Base-by-base conservation (phyloP, 2,797 vertebrate genomes). In the Hozukius guyotensis region DNA sequence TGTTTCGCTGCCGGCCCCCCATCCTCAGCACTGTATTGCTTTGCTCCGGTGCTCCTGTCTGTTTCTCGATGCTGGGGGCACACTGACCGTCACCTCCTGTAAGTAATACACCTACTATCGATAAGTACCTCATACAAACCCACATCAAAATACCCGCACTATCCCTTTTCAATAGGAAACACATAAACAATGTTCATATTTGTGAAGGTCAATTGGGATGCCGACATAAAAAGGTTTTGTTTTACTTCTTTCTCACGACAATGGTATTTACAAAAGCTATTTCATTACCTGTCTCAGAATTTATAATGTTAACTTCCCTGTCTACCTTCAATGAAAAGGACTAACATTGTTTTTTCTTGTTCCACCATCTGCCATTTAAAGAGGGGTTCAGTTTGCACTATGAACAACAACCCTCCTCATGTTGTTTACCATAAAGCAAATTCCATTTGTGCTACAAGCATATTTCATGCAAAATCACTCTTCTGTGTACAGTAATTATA, bases 361-460 rank as follows among this genome's bases (percentile, higher is more conserved):
- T 70, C 27, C 34, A 63, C 31, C 63, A 70, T 71, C 78, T 67
- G 53, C 46, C 22, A 34, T 57, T 70, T 13, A 66, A 13, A 61
- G 13, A 71, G n/a, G 16, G 8, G 3, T 46, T 66, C n/a, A 32
- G n/a, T 56, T 68, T 14, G 16, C 42, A 32, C 8, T n/a, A 65
- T 61, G 16, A 46, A 42, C 16, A 68, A 68, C 49, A 59, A 27
- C 12, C 12, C 18, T 31, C 22, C 8, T 56, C 46, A 8, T 72
- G 31, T 20, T 74, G 60, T 78, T 56, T 5, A 31, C 25, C 22
- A 53, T 46, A 7, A 14, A 27, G 16, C n/a, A 55, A 46, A 22
- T 46, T 67, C 2, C 42, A 6, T 68, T 22, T 69, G 11, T 24
- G 2, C 10, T 59, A 34, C 34, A 57, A 68, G 25, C 3, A 68